A percentile compares a stretch with the other conserved stretches of the same genome.
These are phyloP conservation scores for Apolygus lucorum DNA, from an alignment of 1,140 invertebrate genomes.

Conservation along the genomic window DNA sequence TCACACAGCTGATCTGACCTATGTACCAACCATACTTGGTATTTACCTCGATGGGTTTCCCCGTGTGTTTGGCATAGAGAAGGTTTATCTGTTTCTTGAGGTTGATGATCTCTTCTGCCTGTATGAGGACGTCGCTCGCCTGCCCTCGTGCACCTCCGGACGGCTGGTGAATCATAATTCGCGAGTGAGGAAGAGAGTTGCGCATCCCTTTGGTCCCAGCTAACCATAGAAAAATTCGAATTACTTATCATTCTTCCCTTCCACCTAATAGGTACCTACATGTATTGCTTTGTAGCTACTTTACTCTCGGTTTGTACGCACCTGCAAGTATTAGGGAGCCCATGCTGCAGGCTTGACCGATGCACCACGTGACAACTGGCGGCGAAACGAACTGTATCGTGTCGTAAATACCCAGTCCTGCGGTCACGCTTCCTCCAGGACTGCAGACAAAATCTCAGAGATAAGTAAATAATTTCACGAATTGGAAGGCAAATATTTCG, in stretches of 20 bases:
- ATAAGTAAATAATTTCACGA: no score
- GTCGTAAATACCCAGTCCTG: slow-evolving; percentile 96
- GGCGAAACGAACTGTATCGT: slow-evolving; percentile 99
- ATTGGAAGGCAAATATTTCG: no score
- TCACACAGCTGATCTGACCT: no score
- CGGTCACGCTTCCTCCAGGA: slow-evolving; percentile 89
- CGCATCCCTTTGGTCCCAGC: slow-evolving; percentile 85
- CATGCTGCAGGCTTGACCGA: slow-evolving; percentile 97
- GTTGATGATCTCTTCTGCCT: slow-evolving; percentile 94
- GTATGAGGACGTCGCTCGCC: slow-evolving; percentile 96
- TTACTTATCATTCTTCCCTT: no score
- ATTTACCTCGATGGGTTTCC: slow-evolving; percentile 58
- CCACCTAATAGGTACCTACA: no score
- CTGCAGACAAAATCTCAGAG: slow-evolving; percentile 29
- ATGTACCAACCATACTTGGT: no score
- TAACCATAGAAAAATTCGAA: no score
- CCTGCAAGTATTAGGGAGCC: slow-evolving; percentile 78
- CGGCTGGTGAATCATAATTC: slow-evolving; percentile 99
- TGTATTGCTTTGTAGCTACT: no score
- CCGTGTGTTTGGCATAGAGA: slow-evolving; percentile 93
- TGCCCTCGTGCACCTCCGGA: slow-evolving; percentile 89
- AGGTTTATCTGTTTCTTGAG: slow-evolving; percentile 84
- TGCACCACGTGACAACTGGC: slow-evolving; percentile 96
- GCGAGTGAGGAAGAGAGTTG: slow-evolving; percentile 89
- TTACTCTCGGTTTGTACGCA: no score